Evolutionary conservation across 2,888 invertebrate species (phyloP).

Genomic region (Archips crataeganus): DNA sequence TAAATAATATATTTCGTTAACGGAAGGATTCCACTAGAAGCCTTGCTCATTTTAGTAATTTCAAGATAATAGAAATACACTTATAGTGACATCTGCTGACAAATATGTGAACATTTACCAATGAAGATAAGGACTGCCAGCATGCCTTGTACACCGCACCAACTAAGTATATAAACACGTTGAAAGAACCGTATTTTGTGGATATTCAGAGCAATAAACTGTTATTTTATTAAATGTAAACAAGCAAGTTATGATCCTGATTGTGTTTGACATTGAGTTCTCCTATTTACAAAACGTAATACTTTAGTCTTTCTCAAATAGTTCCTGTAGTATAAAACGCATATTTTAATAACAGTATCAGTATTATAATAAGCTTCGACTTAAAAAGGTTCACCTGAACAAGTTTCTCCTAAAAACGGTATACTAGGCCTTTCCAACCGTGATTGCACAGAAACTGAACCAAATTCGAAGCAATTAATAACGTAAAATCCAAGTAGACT

Average conservation of each 20-base stretch:
- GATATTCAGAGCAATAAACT: background rate
- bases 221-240: background rate
- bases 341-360: too few species aligned
- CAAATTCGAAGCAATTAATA: background rate
- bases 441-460: background rate
- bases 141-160: background rate
- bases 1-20: too few species aligned
- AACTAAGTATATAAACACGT: background rate
- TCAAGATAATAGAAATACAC: constrained; percentile 8
- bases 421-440: background rate
- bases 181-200: background rate
- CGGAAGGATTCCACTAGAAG: too few species aligned
- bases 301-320: background rate
- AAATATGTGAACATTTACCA: constrained; percentile 52
- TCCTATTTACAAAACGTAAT: background rate
- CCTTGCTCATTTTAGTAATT: background rate
- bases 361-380: background rate
- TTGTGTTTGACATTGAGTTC: background rate
- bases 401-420: background rate
- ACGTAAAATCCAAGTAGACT: background rate
- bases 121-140: constrained; percentile 3
- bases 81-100: constrained; percentile 62
- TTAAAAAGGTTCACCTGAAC: background rate
- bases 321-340: too few species aligned
- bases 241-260: background rate